Percentiles rank a stretch among this genome's conserved stretches.
These are phyloP conservation scores for Oligia strigilis DNA, from an alignment of 2,888 invertebrate genomes.

Conservation along the genomic window DNA sequence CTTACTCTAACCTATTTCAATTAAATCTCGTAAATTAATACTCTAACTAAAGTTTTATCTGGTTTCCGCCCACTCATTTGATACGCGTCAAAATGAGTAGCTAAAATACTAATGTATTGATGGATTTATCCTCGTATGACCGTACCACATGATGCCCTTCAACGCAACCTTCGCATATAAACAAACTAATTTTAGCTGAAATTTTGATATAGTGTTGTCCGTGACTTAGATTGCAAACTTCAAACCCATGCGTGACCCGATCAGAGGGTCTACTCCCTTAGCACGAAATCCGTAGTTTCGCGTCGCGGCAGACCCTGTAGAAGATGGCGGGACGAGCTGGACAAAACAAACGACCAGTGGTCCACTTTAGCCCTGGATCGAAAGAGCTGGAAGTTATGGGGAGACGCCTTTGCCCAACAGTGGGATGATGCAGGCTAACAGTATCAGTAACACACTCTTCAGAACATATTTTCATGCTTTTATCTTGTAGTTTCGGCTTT, in stretches of 20 bases:
- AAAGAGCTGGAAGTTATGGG: not conserved
- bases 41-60: slow-evolving; percentile 13
- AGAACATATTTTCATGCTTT: not conserved
- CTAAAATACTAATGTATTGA: slow-evolving; percentile 6
- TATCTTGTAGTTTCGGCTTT: not conserved
- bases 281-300: too few relatives aligned
- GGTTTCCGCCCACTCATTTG: slow-evolving; percentile 64
- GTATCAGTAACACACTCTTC: too few relatives aligned
- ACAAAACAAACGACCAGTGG: not conserved
- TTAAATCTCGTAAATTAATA: slow-evolving; percentile 18
- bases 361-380: not conserved
- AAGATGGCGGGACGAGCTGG: not conserved
- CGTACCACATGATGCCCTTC: not conserved
- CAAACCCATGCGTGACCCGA: not conserved
- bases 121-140: slow-evolving; percentile 6
- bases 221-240: not conserved
- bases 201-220: not conserved
- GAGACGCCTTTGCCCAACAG: too few relatives aligned
- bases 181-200: not conserved
- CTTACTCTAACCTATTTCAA: not conserved
- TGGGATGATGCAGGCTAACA: not conserved
- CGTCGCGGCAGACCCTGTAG: not conserved
- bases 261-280: not conserved
- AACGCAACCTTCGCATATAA: not conserved
- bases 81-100: slow-evolving; percentile 29